A percentile compares a stretch with the other conserved stretches of the same genome.
These are phyloP conservation scores for Corythornis leucogaster DNA, from an alignment of 2,797 vertebrate species.

Conservation along the genomic window DNA sequence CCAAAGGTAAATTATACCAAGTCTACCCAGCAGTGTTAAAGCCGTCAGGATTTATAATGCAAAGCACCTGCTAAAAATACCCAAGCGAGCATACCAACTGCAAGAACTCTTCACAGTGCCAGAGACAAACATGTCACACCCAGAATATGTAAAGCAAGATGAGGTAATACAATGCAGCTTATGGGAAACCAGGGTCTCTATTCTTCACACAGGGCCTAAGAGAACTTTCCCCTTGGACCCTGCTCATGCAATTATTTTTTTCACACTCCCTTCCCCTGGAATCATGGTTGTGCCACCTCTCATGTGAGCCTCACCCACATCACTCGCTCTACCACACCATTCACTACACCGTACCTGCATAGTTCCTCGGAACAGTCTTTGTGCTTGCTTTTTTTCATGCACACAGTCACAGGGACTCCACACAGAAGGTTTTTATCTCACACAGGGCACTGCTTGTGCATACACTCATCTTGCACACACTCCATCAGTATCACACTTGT, in stretches of 20 bases:
- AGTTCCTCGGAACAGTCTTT: not conserved
- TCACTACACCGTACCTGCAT: accelerated
- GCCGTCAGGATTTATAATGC: slow-evolving; percentile 60
- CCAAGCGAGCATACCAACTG: slow-evolving; percentile 41
- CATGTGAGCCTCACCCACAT: not conserved
- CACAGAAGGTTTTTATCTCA: not conserved
- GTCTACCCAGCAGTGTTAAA: slow-evolving; percentile 52
- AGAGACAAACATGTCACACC: slow-evolving; percentile 6
- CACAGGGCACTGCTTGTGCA: not conserved
- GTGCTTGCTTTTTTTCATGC: not conserved
- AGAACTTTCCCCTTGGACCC: not conserved
- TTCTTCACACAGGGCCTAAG: not conserved
- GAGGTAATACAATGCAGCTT: not conserved
- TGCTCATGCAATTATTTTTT: not conserved
- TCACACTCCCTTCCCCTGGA: not conserved
- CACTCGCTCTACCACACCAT: accelerated
- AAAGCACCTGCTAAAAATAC: slow-evolving; percentile 73
- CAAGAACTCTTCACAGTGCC: slow-evolving; percentile 16
- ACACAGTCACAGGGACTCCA: accelerated
- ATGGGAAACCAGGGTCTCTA: not conserved
- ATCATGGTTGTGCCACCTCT: not conserved
- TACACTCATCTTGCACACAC: accelerated
- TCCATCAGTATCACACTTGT: accelerated
- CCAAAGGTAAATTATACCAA: slow-evolving; percentile 76
- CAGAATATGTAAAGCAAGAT: not conserved